These are phyloP conservation scores for Arrhopalites spinosus DNA, from an alignment of 2,888 invertebrate genomes.

Conservation along the genomic window DNA sequence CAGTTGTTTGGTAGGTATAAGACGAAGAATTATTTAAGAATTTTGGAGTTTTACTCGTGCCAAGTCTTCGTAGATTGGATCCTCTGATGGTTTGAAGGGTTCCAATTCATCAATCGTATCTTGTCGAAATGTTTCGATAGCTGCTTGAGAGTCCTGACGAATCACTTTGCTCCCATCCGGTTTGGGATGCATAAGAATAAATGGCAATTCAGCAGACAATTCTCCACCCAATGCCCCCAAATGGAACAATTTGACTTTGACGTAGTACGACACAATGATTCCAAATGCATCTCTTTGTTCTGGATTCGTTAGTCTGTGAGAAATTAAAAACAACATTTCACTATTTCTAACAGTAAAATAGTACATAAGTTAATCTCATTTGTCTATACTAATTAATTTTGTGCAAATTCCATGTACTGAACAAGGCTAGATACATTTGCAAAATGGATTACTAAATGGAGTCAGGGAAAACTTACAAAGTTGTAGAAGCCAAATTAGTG, in stretches of 20 bases:
- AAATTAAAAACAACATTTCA: no score
- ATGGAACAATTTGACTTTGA: conserved; percentile 85
- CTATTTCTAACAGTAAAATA: no score
- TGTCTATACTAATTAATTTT: no score
- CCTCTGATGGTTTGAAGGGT: conserved; percentile 42
- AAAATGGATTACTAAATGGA: conserved; percentile 4
- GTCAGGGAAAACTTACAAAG: conserved; percentile 69
- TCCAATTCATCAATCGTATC: conserved; percentile 65
- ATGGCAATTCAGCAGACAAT: conserved; percentile 86
- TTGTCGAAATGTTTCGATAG: conserved; percentile 73
- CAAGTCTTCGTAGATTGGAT: conserved; percentile 38
- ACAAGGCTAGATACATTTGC: background rate
- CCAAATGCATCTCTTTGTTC: conserved; percentile 92
- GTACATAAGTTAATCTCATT: no score
- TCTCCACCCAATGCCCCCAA: conserved; percentile 92
- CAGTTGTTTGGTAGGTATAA: no score
- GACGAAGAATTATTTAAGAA: conserved; percentile 10
- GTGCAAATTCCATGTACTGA: no score
- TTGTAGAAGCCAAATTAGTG: conserved; percentile 87
- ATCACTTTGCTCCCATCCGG: conserved; percentile 66
- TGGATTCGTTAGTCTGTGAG: conserved; percentile 68
- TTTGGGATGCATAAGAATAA: conserved; percentile 89
- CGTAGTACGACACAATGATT: conserved; percentile 92
- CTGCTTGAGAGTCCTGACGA: conserved; percentile 73
- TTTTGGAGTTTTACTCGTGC: conserved; percentile 30